These are phyloP conservation scores for Catocala nupta DNA, from an alignment of 2,888 invertebrate genomes.

Conservation along the genomic window DNA sequence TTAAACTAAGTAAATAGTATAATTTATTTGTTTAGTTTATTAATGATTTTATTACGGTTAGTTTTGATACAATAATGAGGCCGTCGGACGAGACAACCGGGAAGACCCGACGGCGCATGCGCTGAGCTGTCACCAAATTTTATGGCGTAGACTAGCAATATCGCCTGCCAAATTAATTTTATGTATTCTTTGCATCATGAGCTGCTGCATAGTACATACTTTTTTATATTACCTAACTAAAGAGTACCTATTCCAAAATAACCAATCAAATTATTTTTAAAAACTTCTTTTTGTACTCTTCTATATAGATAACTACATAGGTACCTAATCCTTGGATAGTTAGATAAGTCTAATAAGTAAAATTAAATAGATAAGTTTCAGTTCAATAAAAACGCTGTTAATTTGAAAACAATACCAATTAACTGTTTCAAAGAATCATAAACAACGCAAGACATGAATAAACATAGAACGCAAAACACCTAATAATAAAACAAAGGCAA, in stretches of 20 bases:
- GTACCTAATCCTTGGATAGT: too few species aligned
- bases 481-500: constrained; percentile 15
- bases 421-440: not conserved
- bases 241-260: too few species aligned
- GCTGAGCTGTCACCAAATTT: constrained; percentile 37
- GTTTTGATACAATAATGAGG: not conserved
- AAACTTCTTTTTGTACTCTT: too few species aligned
- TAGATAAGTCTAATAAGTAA: too few species aligned
- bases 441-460: constrained; percentile 1
- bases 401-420: too few species aligned
- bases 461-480: not conserved
- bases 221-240: too few species aligned
- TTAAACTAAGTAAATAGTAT: not conserved
- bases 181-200: not conserved
- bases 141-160: constrained; percentile 8
- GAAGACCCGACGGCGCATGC: constrained; percentile 68
- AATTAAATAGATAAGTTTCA: too few species aligned
- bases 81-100: constrained; percentile 34
- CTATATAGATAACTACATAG: too few species aligned
- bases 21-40: not conserved
- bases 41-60: not conserved
- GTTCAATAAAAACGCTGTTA: too few species aligned
- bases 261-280: too few species aligned
- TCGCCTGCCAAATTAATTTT: constrained; percentile 13
- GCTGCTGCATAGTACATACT: too few species aligned